Conservation (phyloP, 2,797 vertebrate species). For the Macroramphosus scolopax region DNA sequence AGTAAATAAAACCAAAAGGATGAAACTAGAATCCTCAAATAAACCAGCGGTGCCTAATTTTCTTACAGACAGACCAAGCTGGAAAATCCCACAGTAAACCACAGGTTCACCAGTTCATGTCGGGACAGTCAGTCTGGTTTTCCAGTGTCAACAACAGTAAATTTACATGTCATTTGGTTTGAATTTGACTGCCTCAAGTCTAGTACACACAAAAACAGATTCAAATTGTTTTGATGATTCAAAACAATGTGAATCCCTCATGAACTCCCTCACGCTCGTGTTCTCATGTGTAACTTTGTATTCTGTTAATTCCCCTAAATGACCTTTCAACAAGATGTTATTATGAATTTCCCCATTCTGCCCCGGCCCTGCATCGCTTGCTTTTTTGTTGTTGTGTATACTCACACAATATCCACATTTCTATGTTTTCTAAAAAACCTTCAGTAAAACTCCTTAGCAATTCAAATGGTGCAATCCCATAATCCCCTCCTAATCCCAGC, state of each 20-base stretch:
- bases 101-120: constrained; percentile 56
- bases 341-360: too few species aligned
- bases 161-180: constrained; percentile 36
- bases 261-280: too few species aligned
- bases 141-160: constrained; percentile 40
- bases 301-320: too few species aligned
- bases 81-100: constrained; percentile 58
- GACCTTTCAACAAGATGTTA: too few species aligned
- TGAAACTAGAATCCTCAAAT: too few species aligned
- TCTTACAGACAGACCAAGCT: constrained; percentile 46
- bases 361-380: constrained; percentile 3
- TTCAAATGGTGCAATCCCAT: constrained; percentile 1
- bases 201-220: constrained; percentile 8
- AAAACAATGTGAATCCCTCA: too few species aligned
- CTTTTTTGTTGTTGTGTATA: constrained; percentile 1
- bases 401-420: background rate
- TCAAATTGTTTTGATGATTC: too few species aligned
- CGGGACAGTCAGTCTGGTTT: constrained; percentile 16
- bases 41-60: constrained; percentile 54
- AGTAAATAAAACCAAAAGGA: constrained; percentile 15
- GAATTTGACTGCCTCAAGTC: constrained; percentile 33
- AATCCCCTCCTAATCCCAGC: constrained; percentile 1
- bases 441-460: constrained; percentile 2
- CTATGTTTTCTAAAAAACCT: background rate
- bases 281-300: too few species aligned